Evolutionary conservation across 2,113 vertebrate species (phyloP).

Genomic region (Campylomormyrus tamandua): DNA sequence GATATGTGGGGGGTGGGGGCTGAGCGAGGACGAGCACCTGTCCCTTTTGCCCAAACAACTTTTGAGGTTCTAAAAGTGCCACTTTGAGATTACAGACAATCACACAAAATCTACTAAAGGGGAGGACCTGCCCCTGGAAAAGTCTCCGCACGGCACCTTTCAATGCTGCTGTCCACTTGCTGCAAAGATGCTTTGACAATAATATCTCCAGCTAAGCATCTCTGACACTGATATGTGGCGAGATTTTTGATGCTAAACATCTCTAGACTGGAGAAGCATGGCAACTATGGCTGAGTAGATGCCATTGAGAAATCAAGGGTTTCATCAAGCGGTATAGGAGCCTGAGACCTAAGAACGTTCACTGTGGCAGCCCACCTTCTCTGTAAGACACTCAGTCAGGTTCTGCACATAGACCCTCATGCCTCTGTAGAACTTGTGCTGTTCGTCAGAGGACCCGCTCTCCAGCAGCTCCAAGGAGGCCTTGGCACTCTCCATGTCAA

Average conservation of each 20-base stretch:
- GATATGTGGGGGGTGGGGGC: background rate
- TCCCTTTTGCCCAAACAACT: background rate
- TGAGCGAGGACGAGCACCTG: background rate
- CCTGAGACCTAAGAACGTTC: background rate
- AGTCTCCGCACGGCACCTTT: background rate
- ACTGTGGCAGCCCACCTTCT: slow-evolving; percentile 66
- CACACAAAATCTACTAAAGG: background rate
- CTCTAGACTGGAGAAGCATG: background rate
- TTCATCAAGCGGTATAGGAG: background rate
- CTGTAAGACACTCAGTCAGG: slow-evolving; percentile 80
- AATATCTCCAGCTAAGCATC: background rate
- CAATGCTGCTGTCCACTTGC: background rate
- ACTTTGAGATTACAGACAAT: background rate
- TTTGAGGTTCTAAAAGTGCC: background rate
- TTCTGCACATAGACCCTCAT: slow-evolving; percentile 76
- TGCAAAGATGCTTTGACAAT: background rate
- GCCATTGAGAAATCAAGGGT: background rate
- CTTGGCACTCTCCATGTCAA: slow-evolving; percentile 66
- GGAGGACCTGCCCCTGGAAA: background rate
- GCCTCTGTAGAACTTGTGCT: slow-evolving; percentile 75
- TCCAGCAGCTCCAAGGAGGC: slow-evolving; percentile 64
- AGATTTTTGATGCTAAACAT: background rate
- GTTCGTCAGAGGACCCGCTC: slow-evolving; percentile 56
- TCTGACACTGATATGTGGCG: background rate
- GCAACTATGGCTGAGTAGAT: background rate